Base-by-base conservation (phyloP, 2,113 vertebrate species). In the Pionites leucogaster region DNA sequence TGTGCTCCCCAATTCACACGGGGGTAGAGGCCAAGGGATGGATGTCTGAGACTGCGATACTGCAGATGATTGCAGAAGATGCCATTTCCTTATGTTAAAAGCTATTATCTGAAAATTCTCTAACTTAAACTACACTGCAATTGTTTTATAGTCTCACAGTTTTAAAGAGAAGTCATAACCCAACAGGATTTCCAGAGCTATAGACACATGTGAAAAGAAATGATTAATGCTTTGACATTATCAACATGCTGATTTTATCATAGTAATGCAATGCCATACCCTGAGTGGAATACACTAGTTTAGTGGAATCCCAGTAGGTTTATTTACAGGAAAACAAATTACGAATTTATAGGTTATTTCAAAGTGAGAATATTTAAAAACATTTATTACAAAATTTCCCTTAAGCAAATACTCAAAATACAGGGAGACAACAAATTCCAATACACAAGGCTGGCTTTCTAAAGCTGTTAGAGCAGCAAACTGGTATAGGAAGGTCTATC, bases 1-100 rank as follows among this genome's bases (percentile, higher is more conserved):
- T 41, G 44, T 0, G 0, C 20, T 76, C 31, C 79, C 33, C 47
- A 69, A 0, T 28, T 95, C 52, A 53, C 44, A 41, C 1, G 25
- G 47, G 44, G 16, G 49, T 78, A 57, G 37, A 93, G 60, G 25
- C 10, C 29, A 81, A 71, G 12, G 67, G 27, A 65, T 5, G 79
- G 52, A 69, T 31, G 46, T 37, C 47, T 69, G 35, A 94, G 79
- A 80, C 3, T 2, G 37, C 25, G 82, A 13, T 41, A 47, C 55
- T 2, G 0, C 20, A 59, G 53, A 60, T 23, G 50, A 90, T 14
- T 3, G 1, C 35, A 31, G 19, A 83, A 79, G 50, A 86, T 69
- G 57, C 9, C 25, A 70, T 31, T 75, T 55, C 47, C 62, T 85
- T 64, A 53, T 41, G 41, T 25, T 74, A 82, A 53, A 78, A 72